phyloP scores from a whole-genome alignment of 2,113 vertebrate species.

The Cinclus mexicanus region DNA sequence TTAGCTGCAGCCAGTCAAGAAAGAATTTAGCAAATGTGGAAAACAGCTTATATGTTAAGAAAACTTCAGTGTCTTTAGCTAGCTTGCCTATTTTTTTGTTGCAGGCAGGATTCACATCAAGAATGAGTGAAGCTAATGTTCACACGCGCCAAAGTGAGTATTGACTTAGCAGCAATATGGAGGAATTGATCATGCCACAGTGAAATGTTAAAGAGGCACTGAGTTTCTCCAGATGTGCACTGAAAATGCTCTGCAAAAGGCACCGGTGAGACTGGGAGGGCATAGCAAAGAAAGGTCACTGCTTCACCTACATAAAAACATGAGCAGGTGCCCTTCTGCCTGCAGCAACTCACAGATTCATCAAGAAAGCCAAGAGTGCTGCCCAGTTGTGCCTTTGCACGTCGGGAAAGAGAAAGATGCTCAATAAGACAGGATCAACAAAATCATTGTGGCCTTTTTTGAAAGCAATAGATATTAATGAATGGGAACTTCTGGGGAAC shows the following conservation, averaged over 20 bases:
- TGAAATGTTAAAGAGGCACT: background rate
- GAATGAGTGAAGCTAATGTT: background rate
- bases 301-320: background rate
- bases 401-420: background rate
- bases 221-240: background rate
- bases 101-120: background rate
- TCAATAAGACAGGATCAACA: background rate
- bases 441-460: background rate
- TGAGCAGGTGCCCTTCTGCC: background rate
- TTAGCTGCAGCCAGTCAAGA: background rate
- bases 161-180: background rate
- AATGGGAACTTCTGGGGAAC: conserved; percentile 14
- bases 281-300: background rate
- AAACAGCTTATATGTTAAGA: background rate
- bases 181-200: background rate
- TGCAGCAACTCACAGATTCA: background rate
- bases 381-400: background rate
- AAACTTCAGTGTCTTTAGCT: background rate
- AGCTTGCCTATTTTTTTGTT: background rate
- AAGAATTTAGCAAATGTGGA: background rate
- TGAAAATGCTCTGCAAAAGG: background rate
- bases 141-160: background rate
- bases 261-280: background rate
- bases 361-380: background rate
- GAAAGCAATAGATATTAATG: conserved; percentile 28